phyloP scores from a whole-genome alignment of 1,140 invertebrate genomes.

The Lepidurus arcticus region DNA sequence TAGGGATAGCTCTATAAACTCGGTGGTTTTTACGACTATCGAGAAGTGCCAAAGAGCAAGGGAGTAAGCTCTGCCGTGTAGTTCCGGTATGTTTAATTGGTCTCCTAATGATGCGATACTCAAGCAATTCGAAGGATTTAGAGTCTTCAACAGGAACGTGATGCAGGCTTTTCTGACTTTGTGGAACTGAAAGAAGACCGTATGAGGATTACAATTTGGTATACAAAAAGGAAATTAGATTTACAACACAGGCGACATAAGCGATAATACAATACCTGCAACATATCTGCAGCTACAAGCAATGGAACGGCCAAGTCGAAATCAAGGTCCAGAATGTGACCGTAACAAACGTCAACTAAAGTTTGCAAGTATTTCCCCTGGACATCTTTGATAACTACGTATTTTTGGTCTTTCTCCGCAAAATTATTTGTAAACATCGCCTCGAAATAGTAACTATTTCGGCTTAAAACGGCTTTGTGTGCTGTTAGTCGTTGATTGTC shows the following conservation, averaged over 20 bases:
- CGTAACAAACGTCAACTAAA: slow-evolving; percentile 47
- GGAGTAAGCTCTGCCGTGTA: slow-evolving; percentile 35
- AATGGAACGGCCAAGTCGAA: slow-evolving; percentile 47
- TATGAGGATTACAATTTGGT: neutral
- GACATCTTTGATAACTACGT: slow-evolving; percentile 43
- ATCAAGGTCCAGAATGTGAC: slow-evolving; percentile 45
- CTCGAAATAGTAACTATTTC: slow-evolving; percentile 48
- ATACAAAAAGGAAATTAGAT: neutral
- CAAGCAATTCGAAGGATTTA: slow-evolving; percentile 47
- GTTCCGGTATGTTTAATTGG: slow-evolving; percentile 39
- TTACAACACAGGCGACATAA: neutral
- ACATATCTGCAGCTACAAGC: slow-evolving; percentile 45
- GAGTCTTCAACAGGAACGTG: slow-evolving; percentile 44
- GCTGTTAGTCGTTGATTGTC: slow-evolving; percentile 41
- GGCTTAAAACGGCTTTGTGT: slow-evolving; percentile 46
- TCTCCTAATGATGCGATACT: slow-evolving; percentile 46
- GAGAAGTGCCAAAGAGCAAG: slow-evolving; percentile 40
- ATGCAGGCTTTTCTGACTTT: slow-evolving; percentile 44
- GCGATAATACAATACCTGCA: slow-evolving; percentile 32
- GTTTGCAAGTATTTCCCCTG: slow-evolving; percentile 46
- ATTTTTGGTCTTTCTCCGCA: slow-evolving; percentile 44
- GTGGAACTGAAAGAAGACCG: slow-evolving; percentile 42
- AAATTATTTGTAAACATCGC: slow-evolving; percentile 50
- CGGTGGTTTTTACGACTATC: slow-evolving; percentile 42
- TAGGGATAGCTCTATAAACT: slow-evolving; percentile 45